A percentile compares a stretch with the other conserved stretches of the same genome.
Conservation (phyloP, 2,113 vertebrate genomes). For the Aspiorhynchus laticeps region DNA sequence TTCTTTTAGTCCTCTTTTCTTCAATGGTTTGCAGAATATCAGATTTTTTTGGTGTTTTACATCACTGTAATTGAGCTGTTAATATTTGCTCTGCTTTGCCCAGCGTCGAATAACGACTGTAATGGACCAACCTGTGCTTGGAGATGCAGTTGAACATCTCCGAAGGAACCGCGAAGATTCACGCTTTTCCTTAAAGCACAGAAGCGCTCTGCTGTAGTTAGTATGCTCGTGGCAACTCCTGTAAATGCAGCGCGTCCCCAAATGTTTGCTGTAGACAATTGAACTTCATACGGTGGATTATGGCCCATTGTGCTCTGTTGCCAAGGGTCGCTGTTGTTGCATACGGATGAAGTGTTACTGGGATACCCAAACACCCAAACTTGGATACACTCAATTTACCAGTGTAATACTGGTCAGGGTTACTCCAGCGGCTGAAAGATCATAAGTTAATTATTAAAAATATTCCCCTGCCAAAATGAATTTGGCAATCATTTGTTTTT, state of each 20-base stretch:
- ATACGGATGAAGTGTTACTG: constrained; percentile 35
- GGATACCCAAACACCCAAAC: background rate
- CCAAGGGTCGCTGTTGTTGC: constrained; percentile 24
- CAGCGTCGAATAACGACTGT: background rate
- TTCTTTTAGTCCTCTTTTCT: background rate
- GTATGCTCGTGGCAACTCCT: background rate
- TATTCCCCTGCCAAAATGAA: background rate
- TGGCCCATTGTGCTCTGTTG: constrained; percentile 30
- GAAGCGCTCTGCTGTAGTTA: background rate
- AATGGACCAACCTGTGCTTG: background rate
- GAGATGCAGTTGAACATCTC: background rate
- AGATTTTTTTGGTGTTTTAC: background rate
- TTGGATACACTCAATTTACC: constrained; percentile 2
- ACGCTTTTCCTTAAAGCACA: background rate
- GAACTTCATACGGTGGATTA: constrained; percentile 19
- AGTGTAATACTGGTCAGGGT: background rate
- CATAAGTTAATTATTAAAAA: background rate
- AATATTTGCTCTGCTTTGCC: constrained; percentile 19
- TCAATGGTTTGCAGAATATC: background rate
- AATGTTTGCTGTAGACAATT: constrained; percentile 39
- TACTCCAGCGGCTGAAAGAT: background rate
- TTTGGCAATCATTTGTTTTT: background rate
- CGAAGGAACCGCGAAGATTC: background rate
- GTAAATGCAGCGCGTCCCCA: background rate
- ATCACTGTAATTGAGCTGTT: constrained; percentile 29